phyloP scores from a whole-genome alignment of 2,797 vertebrate species.

The Heteromormyrus szaboi region DNA sequence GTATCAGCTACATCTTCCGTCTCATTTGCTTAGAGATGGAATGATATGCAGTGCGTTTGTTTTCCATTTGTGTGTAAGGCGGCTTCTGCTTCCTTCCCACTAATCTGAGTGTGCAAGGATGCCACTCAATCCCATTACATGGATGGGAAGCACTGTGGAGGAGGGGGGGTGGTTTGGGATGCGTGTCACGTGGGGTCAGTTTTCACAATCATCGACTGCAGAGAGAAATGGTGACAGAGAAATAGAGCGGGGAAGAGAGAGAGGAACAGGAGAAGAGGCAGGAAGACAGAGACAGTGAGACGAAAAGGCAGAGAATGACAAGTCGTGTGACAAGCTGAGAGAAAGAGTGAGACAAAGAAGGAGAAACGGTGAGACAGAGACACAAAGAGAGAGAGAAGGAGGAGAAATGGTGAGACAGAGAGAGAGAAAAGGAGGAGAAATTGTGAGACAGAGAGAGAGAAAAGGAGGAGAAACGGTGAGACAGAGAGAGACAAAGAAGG shows the following conservation, averaged over 20 bases:
- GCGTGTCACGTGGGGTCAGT: slow-evolving; percentile 54
- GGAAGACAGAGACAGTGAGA: slow-evolving; percentile 19
- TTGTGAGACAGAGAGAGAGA: neutral
- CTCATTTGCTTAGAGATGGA: neutral
- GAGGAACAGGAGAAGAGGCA: slow-evolving; percentile 20
- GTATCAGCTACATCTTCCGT: neutral
- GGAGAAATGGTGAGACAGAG: neutral
- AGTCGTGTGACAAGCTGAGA: neutral
- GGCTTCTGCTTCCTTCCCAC: neutral
- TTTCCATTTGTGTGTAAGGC: neutral
- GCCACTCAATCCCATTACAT: neutral
- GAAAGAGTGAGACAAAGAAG: neutral
- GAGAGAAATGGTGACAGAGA: slow-evolving; percentile 37
- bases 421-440: neutral
- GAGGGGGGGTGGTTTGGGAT: slow-evolving; percentile 50
- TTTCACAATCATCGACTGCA: slow-evolving; percentile 67
- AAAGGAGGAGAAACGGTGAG: neutral
- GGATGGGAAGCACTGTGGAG: neutral
- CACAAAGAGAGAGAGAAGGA: neutral
- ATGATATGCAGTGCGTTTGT: neutral
- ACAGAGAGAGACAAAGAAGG: neutral
- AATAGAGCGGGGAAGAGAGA: neutral
- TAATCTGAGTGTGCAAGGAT: neutral
- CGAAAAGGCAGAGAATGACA: neutral
- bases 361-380: neutral